These are phyloP conservation scores for Lasioglossum zephyrum DNA, from an alignment of 2,888 invertebrate genomes.

Conservation along the genomic window DNA sequence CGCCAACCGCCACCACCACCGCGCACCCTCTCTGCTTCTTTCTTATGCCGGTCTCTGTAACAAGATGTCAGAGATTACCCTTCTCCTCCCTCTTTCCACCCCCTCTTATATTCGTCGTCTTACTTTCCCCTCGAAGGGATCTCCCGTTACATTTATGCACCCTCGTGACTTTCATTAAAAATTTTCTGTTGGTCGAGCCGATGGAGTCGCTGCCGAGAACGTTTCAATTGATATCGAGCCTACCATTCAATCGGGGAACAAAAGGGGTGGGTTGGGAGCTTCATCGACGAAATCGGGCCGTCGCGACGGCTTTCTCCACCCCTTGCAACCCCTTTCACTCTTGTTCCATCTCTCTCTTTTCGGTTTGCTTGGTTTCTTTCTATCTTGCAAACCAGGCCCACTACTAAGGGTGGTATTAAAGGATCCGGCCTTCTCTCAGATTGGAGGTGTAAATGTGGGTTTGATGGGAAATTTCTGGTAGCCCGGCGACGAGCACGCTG, in stretches of 20 bases:
- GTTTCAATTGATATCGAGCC: constrained; percentile 68
- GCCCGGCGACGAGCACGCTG: constrained; percentile 3
- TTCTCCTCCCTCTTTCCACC: constrained; percentile 22
- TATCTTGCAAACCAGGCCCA: neutral
- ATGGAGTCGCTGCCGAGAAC: constrained; percentile 47
- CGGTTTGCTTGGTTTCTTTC: neutral
- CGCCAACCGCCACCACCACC: neutral
- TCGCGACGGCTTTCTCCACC: constrained; percentile 28
- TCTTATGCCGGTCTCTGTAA: constrained; percentile 58
- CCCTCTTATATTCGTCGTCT: constrained; percentile 10
- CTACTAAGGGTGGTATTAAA: constrained; percentile 33
- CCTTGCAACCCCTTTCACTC: neutral
- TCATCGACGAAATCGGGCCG: constrained; percentile 50
- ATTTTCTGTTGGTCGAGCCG: constrained; percentile 64
- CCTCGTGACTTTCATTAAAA: constrained; percentile 69
- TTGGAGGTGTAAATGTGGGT: constrained; percentile 57
- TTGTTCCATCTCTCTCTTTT: neutral
- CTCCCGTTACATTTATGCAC: constrained; percentile 32
- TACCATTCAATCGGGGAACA: constrained; percentile 63
- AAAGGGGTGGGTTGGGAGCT: constrained; percentile 26
- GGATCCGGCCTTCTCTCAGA: constrained; percentile 41
- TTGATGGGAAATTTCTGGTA: constrained; percentile 57
- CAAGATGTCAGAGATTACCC: constrained; percentile 73
- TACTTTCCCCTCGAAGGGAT: constrained; percentile 15
- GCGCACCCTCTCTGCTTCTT: constrained; percentile 28